A percentile compares a stretch with the other conserved stretches of the same genome.
Evolutionary conservation across 2,797 vertebrate species (phyloP).

Genomic region (Gallirallus australis): DNA sequence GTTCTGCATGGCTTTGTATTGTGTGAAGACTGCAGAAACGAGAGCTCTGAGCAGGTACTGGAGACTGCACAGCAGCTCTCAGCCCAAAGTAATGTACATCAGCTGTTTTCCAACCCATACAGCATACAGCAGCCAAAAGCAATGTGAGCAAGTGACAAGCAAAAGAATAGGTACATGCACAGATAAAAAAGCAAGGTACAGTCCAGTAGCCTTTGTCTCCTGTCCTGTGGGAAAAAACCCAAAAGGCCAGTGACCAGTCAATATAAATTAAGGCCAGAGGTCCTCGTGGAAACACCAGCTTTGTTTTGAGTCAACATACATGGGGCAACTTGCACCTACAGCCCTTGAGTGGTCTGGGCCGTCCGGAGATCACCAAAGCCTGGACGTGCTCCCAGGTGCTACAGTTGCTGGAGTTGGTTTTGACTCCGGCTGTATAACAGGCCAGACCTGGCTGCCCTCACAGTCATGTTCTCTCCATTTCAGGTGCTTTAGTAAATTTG

Average conservation of each 20-base stretch:
- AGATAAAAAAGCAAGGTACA: background rate
- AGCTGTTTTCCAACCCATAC: background rate
- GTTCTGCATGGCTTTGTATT: background rate
- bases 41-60: background rate
- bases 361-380: fast-evolving
- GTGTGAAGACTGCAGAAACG: background rate
- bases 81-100: background rate
- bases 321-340: fast-evolving
- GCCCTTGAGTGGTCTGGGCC: background rate
- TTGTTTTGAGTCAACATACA: background rate
- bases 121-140: background rate
- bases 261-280: background rate
- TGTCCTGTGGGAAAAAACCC: background rate
- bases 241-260: background rate
- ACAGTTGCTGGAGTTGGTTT: fast-evolving
- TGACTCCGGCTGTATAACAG: background rate
- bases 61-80: background rate
- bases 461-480: background rate
- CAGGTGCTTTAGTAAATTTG: background rate
- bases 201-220: background rate
- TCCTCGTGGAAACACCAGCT: background rate
- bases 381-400: background rate
- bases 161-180: background rate
- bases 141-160: fast-evolving
- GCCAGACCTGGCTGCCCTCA: background rate